phyloP scores from a whole-genome alignment of 30 jellyfish, hydroid and myxozoan species.

The Mastigias papua region DNA sequence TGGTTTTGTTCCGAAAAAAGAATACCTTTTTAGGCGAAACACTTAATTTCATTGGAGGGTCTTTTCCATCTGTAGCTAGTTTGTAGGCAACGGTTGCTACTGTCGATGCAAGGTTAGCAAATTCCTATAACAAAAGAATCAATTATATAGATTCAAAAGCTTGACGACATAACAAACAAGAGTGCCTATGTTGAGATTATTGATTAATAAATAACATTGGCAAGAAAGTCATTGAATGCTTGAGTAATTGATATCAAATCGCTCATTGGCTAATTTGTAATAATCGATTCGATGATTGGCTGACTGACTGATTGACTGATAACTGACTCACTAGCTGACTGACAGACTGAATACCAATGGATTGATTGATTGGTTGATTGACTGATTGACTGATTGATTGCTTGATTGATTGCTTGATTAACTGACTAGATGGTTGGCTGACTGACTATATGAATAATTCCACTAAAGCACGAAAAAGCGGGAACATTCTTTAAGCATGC shows the following conservation, averaged over 20 bases:
- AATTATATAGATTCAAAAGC: neutral
- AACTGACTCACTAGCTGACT: neutral
- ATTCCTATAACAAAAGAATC: constrained; percentile 18
- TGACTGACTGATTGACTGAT: neutral
- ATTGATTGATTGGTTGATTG: neutral
- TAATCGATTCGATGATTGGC: too few species aligned
- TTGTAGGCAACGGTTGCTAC: constrained; percentile 87
- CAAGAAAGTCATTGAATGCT: neutral
- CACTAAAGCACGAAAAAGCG: too few species aligned
- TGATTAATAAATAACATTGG: neutral
- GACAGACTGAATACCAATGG: neutral
- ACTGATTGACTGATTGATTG: too few species aligned
- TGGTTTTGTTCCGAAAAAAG: neutral
- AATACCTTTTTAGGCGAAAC: constrained; percentile 82
- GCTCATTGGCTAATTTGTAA: too few species aligned
- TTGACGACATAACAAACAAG: neutral
- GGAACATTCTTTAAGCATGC: too few species aligned
- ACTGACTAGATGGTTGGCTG: too few species aligned
- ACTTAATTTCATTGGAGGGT: constrained; percentile 75
- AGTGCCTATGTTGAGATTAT: neutral
- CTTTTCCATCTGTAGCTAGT: constrained; percentile 93
- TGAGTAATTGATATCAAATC: neutral
- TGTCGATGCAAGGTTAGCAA: constrained; percentile 75
- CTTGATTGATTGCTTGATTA: too few species aligned
- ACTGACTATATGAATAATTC: too few species aligned